Evolutionary conservation across 1,140 invertebrate species (phyloP).

Genomic region (Drosophila simulans): DNA sequence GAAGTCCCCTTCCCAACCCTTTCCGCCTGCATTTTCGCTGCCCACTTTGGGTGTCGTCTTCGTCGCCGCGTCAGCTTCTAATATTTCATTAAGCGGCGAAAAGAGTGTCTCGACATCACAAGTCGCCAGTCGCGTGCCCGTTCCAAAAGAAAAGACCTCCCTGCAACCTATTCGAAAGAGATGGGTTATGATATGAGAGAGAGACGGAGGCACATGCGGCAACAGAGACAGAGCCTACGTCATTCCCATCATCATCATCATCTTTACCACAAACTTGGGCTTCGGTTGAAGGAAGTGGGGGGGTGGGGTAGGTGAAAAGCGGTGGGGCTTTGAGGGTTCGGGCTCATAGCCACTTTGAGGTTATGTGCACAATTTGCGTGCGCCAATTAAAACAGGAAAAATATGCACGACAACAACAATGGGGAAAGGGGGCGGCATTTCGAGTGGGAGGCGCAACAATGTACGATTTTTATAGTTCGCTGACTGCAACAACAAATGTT

Average conservation of each 20-base stretch:
- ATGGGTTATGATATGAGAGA: neutral
- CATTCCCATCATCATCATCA: conserved; percentile 32
- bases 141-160: conserved; percentile 55
- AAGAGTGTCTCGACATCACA: conserved; percentile 40
- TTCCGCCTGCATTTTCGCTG: neutral
- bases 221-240: conserved; percentile 40
- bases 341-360: conserved; percentile 61
- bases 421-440: neutral
- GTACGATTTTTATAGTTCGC: conserved; percentile 68
- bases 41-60: conserved; percentile 59
- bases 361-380: conserved; percentile 79
- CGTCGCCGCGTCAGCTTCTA: conserved; percentile 69
- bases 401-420: conserved; percentile 18
- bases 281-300: neutral
- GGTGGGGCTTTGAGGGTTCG: conserved; percentile 27
- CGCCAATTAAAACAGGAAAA: conserved; percentile 70
- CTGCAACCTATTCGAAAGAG: conserved; percentile 2
- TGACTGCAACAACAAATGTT: conserved; percentile 55
- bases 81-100: conserved; percentile 71
- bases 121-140: conserved; percentile 65
- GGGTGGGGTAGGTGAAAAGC: conserved; percentile 3
- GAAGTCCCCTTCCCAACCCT: neutral
- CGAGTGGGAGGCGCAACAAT: conserved; percentile 51
- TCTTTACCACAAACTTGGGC: neutral
- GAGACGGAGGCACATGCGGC: conserved; percentile 13